Conservation (phyloP, 2,113 vertebrate genomes). For the Pionites leucogaster region DNA sequence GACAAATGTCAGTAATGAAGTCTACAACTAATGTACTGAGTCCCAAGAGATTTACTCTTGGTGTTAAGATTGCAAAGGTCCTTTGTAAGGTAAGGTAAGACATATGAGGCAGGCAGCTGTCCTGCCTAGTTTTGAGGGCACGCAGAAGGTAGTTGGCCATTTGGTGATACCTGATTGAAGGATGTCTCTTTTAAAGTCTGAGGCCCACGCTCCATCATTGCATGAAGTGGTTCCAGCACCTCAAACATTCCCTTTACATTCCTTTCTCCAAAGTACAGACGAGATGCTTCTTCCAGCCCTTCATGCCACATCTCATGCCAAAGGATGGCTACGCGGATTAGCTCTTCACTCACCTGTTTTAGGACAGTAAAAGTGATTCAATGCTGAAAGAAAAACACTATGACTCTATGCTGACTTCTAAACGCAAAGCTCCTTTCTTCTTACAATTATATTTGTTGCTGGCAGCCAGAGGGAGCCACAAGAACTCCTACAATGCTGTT, state of each 20-base stretch:
- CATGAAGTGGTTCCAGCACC: constrained; percentile 95
- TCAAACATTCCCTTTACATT: constrained; percentile 99
- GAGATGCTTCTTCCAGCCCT: constrained; percentile 94
- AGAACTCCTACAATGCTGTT: not conserved
- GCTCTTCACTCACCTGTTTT: constrained; percentile 93
- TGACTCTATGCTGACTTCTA: not conserved
- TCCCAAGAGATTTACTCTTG: not conserved
- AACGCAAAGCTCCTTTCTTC: not conserved
- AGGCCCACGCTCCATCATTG: constrained; percentile 98
- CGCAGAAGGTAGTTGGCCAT: not conserved
- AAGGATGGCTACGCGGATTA: constrained; percentile 96
- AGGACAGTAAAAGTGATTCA: not conserved
- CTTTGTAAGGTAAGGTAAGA: not conserved
- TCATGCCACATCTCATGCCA: constrained; percentile 99
- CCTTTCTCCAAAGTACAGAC: constrained; percentile 96
- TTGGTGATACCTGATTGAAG: constrained; percentile 90
- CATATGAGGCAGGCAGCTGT: not conserved
- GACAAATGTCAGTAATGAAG: not conserved
- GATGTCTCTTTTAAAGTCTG: constrained; percentile 98
- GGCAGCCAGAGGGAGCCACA: constrained; percentile 25
- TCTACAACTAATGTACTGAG: not conserved
- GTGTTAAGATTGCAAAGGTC: not conserved
- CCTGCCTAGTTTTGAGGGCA: not conserved
- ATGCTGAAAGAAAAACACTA: fast-evolving
- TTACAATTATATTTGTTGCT: not conserved